Evolutionary conservation across 2,797 vertebrate genomes (phyloP).

Genomic region (Artibeus jamaicensis): DNA sequence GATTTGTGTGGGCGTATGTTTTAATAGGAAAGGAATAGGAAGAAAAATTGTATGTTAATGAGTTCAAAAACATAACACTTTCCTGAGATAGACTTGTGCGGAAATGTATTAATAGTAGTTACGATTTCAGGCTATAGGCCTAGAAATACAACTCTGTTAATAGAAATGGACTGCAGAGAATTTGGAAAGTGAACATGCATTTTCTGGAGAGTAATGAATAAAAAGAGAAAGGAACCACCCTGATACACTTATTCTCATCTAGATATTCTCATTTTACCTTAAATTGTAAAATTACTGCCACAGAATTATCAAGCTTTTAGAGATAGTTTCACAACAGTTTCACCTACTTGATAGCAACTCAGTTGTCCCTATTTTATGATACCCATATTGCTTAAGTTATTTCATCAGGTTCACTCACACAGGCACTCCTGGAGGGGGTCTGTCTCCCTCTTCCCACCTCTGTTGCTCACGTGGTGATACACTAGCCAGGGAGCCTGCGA

Average conservation of each 20-base stretch:
- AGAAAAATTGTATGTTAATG: constrained; percentile 16
- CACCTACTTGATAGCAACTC: neutral
- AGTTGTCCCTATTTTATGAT: neutral
- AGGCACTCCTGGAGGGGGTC: too few species aligned
- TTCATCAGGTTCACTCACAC: neutral
- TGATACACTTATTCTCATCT: neutral
- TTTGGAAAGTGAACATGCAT: neutral
- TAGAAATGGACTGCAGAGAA: neutral
- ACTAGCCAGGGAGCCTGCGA: too few species aligned
- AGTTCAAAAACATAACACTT: neutral
- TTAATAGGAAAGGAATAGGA: constrained; percentile 2
- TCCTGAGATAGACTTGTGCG: neutral
- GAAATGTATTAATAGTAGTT: neutral
- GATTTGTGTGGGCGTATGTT: neutral
- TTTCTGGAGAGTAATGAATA: neutral
- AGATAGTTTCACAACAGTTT: neutral
- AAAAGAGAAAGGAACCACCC: neutral
- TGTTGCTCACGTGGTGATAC: too few species aligned
- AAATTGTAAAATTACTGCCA: constrained; percentile 2
- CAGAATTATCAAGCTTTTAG: neutral
- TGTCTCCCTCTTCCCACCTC: too few species aligned
- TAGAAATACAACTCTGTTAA: neutral
- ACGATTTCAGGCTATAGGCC: neutral
- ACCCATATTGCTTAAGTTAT: neutral
- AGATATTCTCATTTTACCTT: neutral